A percentile compares a stretch with the other conserved stretches of the same genome.
phyloP scores from a whole-genome alignment of 1,140 invertebrate species.

The Dendrolimus punctatus region DNA sequence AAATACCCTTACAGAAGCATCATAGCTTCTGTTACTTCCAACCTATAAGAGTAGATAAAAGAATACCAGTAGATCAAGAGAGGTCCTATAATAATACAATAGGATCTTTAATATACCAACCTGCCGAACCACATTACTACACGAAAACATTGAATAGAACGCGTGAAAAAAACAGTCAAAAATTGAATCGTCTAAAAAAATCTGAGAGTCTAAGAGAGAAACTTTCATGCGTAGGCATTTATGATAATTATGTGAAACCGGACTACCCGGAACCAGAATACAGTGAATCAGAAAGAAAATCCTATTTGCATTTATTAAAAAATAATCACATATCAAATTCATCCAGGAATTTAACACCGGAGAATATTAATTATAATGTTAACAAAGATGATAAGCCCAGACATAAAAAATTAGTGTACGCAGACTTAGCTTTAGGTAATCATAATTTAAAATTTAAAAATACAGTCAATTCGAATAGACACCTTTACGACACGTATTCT shows the following conservation, averaged over 20 bases:
- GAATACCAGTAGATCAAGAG: constrained; percentile 58
- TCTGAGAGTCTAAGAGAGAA: constrained; percentile 68
- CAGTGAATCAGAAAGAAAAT: constrained; percentile 64
- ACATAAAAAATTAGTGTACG: constrained; percentile 69
- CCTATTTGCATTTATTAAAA: constrained; percentile 62
- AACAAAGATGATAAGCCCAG: constrained; percentile 52
- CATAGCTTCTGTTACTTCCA: constrained; percentile 79
- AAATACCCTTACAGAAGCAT: constrained; percentile 78
- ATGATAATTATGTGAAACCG: constrained; percentile 58
- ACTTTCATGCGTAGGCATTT: constrained; percentile 63
- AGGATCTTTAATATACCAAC: constrained; percentile 58
- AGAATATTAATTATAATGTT: constrained; percentile 44
- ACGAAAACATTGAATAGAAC: constrained; percentile 67
- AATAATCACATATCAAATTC: constrained; percentile 66
- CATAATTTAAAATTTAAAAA: constrained; percentile 73
- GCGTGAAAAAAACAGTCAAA: constrained; percentile 59
- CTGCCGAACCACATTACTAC: constrained; percentile 56
- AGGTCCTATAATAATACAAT: constrained; percentile 66
- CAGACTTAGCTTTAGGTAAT: constrained; percentile 69
- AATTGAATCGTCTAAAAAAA: constrained; percentile 62
- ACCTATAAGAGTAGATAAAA: constrained; percentile 69
- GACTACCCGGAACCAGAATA: constrained; percentile 70
- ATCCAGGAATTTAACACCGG: constrained; percentile 50
- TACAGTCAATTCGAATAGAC: constrained; percentile 72
- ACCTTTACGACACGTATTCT: constrained; percentile 68